Evolutionary conservation across 2,797 vertebrate genomes (phyloP).

Genomic region (Sebastes hubbsi): DNA sequence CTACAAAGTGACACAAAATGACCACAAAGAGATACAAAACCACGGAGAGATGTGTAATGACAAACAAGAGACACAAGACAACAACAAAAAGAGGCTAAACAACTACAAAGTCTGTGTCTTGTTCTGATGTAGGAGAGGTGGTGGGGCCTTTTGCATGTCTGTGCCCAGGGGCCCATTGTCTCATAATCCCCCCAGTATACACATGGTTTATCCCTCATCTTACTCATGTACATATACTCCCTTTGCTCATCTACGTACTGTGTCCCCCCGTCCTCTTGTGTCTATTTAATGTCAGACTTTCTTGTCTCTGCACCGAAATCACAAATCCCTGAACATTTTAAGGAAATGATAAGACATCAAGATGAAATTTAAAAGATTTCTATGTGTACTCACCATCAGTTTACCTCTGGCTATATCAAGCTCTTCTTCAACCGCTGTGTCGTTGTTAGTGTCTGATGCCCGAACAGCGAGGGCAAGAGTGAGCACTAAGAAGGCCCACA

Average conservation of each 20-base stretch:
- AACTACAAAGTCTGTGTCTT: too few species aligned
- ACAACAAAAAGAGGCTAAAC: too few species aligned
- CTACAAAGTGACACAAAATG: too few species aligned
- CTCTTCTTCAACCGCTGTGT: constrained; percentile 49
- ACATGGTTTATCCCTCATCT: background rate
- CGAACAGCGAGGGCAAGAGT: constrained; percentile 26
- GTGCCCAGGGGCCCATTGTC: too few species aligned
- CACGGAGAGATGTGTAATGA: too few species aligned
- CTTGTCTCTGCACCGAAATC: background rate
- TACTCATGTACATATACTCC: background rate
- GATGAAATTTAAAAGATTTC: background rate
- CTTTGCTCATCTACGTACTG: background rate
- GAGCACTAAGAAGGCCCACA: constrained; percentile 62
- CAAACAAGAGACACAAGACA: too few species aligned
- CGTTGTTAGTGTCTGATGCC: constrained; percentile 33
- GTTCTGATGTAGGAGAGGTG: too few species aligned
- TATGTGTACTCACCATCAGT: constrained; percentile 74
- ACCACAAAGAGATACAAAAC: too few species aligned
- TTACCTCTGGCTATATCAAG: constrained; percentile 73
- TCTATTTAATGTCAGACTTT: background rate
- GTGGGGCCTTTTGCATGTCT: too few species aligned
- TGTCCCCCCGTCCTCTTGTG: background rate
- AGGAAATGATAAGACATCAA: background rate
- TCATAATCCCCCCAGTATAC: background rate
- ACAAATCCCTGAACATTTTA: background rate